Evolutionary conservation across 2,797 vertebrate genomes (phyloP), one percentile per base, ranked within the genome.

Genomic region (Myiothlypis coronata): DNA sequence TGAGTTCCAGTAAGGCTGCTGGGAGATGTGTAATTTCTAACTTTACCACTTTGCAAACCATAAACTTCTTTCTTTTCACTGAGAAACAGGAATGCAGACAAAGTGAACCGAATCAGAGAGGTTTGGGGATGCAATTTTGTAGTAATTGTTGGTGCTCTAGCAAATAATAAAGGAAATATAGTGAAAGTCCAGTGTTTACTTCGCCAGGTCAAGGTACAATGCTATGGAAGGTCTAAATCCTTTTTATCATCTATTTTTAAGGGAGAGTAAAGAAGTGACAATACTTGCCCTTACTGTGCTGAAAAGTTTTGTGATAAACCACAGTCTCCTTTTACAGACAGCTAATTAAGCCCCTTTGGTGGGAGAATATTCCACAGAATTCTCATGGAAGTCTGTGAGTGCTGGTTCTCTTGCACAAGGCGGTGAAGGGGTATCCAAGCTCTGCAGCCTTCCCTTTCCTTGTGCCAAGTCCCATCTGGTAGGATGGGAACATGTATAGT

Each of bases 401-500:
- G 17, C 65, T 72, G 34, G 6, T 57, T 84, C 11, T 78, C 28
- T 53, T 53, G 39, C 35, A 28, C 8, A 28, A 22, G 34, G 18
- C 41, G 23, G 12, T 43, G 18, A 44, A 69, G 14, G 28, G 13
- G 8, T 63, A 21, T 49, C 34, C 3, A 6, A 30, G 37, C 41
- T 83, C 28, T 56, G 37, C 71, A 0, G 2, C 59, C 34, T 88
- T 86, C 26, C 16, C 26, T 60, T 81, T 80, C 6, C 13, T 61
- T 77, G 41, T 68, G 30, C 37, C 2, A 12, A 46, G 23, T 41
- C 37, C 30, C 16, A 37, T 12, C 63, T 61, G 72, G 41, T 34
- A 71, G 46, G 13, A 19, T 1, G 7, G 27, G 56, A 70, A 17
- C 0, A 0, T 16, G 6, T n/a, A 1, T 5, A 37, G 47, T 35